Base-by-base conservation (phyloP, 2,888 invertebrate genomes). In the Drosophila demipolita region DNA sequence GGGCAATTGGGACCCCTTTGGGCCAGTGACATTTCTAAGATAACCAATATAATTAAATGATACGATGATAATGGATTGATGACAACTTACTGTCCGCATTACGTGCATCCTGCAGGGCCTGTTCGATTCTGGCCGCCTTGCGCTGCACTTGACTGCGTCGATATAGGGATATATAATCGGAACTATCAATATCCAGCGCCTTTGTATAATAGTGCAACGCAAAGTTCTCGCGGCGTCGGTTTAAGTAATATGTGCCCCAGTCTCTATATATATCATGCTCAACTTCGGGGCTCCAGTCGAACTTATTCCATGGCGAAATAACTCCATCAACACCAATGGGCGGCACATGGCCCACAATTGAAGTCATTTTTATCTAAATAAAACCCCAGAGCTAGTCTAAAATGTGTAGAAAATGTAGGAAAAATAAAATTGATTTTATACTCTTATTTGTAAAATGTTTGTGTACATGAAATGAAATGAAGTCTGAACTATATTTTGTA, bases 191-290 rank as follows among this genome's bases (percentile, higher is more conserved):
- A 0, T 83, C 80, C 26, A 92, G 63, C 0, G 92, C 91, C 72
- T 87, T 89, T 32, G 89, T 82, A 45, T 89, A 92, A 49, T 93
- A 93, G n/a, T 91, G 70, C 7, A 90, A 65, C 0, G 92, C 93
- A 17, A 89, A 83, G 38, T 90, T 91, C 66, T 91, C 80, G 29
- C 91, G 82, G 6, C 92, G 91, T 9, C 90, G 88, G 23, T 81
- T 86, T 0, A 90, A 91, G 53, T 91, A 93, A 64, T 91, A 92
- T 1, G 84, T 75, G 4, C 92, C 92, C 92, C 92, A 92, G 36
- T 92, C 92, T 7, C 90, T 83, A 20, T 91, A 93, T 20, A 93
- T 90, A n/a, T 87, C 64, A 68, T 91, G 92, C n/a, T 90, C 83
- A 4, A 91, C 82, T 48, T 92, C 91, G 0, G 81, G 78, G 15